These are phyloP conservation scores for Poecilia wingei DNA, from an alignment of 2,797 vertebrate species.

Conservation along the genomic window DNA sequence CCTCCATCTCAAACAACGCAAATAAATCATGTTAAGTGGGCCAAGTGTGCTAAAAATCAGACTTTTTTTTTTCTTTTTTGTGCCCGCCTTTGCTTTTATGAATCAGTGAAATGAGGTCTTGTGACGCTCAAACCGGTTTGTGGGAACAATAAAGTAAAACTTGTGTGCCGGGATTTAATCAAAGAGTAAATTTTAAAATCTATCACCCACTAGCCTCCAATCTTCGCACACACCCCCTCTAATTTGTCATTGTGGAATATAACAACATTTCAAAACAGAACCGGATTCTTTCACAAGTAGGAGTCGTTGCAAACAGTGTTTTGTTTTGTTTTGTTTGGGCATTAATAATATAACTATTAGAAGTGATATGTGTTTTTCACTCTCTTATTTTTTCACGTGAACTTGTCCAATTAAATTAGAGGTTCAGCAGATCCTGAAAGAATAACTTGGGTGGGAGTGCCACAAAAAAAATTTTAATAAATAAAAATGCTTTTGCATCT, in stretches of 20 bases:
- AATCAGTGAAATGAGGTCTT: slow-evolving; percentile 31
- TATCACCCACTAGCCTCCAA: background rate
- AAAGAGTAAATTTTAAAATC: slow-evolving; percentile 6
- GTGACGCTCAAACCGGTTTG: slow-evolving; percentile 35
- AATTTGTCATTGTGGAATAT: slow-evolving; percentile 17
- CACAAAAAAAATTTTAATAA: background rate
- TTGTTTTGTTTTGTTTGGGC: slow-evolving; percentile 9
- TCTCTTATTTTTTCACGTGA: slow-evolving; percentile 2
- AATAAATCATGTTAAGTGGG: slow-evolving; percentile 8
- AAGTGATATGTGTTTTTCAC: background rate
- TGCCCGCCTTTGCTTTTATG: slow-evolving; percentile 18
- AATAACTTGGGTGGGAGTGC: slow-evolving; percentile 1
- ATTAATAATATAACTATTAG: slow-evolving; percentile 1
- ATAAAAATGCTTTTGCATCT: slow-evolving; percentile 11
- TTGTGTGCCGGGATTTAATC: slow-evolving; percentile 39
- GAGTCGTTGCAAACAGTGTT: slow-evolving; percentile 21
- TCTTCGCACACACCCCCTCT: background rate
- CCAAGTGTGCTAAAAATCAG: background rate
- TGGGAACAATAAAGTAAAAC: slow-evolving; percentile 39
- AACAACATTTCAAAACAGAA: slow-evolving; percentile 10
- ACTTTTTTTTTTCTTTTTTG: background rate
- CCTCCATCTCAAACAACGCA: background rate
- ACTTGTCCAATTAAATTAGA: background rate
- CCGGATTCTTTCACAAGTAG: background rate
- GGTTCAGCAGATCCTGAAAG: slow-evolving; percentile 12